A percentile compares a stretch with the other conserved stretches of the same genome.
phyloP scores from a whole-genome alignment of 2,113 vertebrate species.

The Tichodroma muraria region DNA sequence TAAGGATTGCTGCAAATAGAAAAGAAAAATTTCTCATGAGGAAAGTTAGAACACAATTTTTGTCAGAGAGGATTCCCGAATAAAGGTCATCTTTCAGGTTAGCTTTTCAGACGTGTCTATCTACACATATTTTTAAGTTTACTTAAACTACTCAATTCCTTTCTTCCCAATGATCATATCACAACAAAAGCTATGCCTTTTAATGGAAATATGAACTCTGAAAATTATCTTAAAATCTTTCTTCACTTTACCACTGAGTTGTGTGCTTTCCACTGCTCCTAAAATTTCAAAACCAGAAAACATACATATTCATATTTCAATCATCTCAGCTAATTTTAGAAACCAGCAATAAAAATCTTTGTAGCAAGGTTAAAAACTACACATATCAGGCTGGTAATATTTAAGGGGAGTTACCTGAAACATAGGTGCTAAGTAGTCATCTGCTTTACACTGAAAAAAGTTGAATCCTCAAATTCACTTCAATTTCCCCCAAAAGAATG shows the following conservation, averaged over 20 bases:
- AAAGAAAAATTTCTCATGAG: neutral
- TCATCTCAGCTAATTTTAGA: neutral
- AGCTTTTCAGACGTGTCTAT: neutral
- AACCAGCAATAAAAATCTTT: neutral
- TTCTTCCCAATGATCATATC: neutral
- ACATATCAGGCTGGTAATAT: neutral
- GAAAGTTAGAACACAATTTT: neutral
- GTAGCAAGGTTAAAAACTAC: neutral
- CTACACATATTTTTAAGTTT: neutral
- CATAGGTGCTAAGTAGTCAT: neutral
- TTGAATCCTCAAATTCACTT: neutral
- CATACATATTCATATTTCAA: neutral
- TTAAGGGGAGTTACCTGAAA: neutral
- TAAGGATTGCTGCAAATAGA: neutral
- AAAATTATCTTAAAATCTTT: neutral
- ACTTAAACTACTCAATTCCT: neutral
- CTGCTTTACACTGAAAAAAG: neutral
- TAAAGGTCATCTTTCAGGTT: neutral
- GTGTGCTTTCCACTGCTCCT: neutral
- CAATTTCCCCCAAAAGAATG: neutral
- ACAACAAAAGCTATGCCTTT: neutral
- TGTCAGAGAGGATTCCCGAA: neutral
- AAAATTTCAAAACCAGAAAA: neutral
- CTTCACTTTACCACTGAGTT: neutral
- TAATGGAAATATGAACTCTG: neutral